Evolutionary conservation across 35 echinoderm and acorn worm genomes (phyloP).

Genomic region (Diadema setosum): DNA sequence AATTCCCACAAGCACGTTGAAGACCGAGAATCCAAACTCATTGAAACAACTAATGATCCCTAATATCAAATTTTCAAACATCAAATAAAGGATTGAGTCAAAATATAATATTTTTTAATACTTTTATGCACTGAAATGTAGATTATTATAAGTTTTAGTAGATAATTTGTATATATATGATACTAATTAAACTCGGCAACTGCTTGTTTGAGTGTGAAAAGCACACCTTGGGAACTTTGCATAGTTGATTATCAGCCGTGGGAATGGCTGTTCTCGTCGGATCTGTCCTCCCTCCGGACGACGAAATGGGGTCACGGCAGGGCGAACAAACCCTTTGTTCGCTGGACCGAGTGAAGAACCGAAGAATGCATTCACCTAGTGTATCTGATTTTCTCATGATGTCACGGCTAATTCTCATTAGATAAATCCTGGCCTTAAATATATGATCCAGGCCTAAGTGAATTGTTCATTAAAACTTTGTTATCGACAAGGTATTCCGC

Average conservation of each 20-base stretch:
- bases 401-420: neutral
- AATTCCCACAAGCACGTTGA: neutral
- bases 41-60: neutral
- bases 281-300: neutral
- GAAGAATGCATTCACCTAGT: neutral
- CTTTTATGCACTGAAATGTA: neutral
- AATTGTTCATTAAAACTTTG: neutral
- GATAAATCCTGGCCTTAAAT: neutral
- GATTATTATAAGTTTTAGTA: neutral
- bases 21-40: neutral
- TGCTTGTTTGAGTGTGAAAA: slow-evolving; percentile 10
- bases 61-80: neutral
- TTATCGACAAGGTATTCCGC: neutral
- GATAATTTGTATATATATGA: neutral
- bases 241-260: slow-evolving; percentile 29
- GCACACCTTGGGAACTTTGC: slow-evolving; percentile 26
- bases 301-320: slow-evolving; percentile 4
- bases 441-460: neutral
- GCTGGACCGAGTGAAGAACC: neutral
- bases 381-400: neutral
- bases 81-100: neutral
- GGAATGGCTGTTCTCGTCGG: slow-evolving; percentile 7
- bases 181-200: neutral
- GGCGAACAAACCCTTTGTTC: slow-evolving; percentile 7
- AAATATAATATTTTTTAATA: neutral